Evolutionary conservation across 2,888 invertebrate genomes (phyloP), one percentile per base, ranked within the genome.

Genomic region (Eilema sororculum): DNA sequence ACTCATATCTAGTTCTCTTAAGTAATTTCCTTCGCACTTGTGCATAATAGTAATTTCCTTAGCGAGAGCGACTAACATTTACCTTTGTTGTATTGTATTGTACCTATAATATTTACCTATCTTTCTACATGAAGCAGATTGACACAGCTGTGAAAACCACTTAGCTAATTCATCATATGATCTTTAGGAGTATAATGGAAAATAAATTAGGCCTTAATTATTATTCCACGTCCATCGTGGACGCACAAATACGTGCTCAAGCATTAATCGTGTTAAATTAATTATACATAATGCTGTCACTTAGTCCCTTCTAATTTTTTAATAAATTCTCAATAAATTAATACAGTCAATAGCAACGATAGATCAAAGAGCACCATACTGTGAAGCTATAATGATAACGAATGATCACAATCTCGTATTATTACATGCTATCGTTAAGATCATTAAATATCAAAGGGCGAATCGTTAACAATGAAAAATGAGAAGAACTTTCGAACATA

Each of bases 351-450:
- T 85, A 76, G 78, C 57, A 72, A 85, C 88, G 81, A 90, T 92
- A 90, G 86, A 92, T 93, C 91, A 89, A 87, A 78, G 77, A 84
- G 83, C 84, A 86, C 84, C 90, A 90, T 80, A 90, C 90, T 91
- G 91, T 20, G 90, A 81, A 77, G 74, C 72, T 76, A 74, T 86
- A 86, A 86, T 85, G 85, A 86, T 90, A 86, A 89, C 84, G 78
- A 78, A 90, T 88, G 89, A 86, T 85, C 85, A 79, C 79, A 81
- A 81, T 77, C 82, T 83, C 76, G 75, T 84, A 87, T 86, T 83
- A 87, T 87, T 87, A 87, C 87, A 86, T 80, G 76, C 81, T 83
- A 88, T 89, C 89, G 88, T 89, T 87, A 85, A 88, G 85, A 87
- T 89, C 89, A 87, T 91, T 90, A 89, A 78, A 78, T 80, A 77